phyloP scores from a whole-genome alignment of 1,140 invertebrate genomes.

The Bombus impatiens region DNA sequence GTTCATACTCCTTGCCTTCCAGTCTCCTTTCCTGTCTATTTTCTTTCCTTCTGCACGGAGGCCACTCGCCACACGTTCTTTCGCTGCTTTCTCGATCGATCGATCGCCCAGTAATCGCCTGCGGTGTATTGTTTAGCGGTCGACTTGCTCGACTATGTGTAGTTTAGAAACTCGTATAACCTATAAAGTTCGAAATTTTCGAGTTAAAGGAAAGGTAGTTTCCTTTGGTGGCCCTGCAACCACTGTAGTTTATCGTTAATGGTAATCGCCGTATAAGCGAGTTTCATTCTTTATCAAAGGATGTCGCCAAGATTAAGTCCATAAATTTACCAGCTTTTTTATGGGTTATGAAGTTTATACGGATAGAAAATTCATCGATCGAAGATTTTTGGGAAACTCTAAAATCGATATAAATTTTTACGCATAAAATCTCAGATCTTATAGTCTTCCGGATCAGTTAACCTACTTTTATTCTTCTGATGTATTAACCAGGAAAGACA shows the following conservation, averaged over 20 bases:
- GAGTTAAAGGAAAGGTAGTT: not conserved
- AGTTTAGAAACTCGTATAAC: not conserved
- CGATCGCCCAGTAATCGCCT: slow-evolving; percentile 24
- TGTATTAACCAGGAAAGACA: too few species aligned
- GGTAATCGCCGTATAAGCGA: not conserved
- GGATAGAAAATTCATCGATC: not conserved
- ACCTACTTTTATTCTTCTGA: too few species aligned
- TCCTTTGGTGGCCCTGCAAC: too few species aligned
- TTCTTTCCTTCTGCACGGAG: slow-evolving; percentile 35
- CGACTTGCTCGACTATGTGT: not conserved
- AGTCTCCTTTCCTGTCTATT: slow-evolving; percentile 36
- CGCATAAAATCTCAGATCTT: too few species aligned
- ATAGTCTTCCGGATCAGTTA: too few species aligned
- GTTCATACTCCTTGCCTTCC: slow-evolving; percentile 35
- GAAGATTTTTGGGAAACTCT: not conserved
- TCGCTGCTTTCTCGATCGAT: slow-evolving; percentile 14
- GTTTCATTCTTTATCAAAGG: not conserved
- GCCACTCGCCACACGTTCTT: not conserved
- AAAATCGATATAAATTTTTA: too few species aligned
- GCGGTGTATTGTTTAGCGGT: slow-evolving; percentile 6
- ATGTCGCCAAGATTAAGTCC: not conserved
- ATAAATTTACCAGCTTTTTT: not conserved
- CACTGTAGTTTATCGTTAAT: not conserved
- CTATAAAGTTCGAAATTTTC: not conserved
- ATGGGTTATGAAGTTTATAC: not conserved